Percentiles rank a stretch among this genome's conserved stretches.
phyloP scores from a whole-genome alignment of 1,140 invertebrate species.

The Drosophila athabasca region DNA sequence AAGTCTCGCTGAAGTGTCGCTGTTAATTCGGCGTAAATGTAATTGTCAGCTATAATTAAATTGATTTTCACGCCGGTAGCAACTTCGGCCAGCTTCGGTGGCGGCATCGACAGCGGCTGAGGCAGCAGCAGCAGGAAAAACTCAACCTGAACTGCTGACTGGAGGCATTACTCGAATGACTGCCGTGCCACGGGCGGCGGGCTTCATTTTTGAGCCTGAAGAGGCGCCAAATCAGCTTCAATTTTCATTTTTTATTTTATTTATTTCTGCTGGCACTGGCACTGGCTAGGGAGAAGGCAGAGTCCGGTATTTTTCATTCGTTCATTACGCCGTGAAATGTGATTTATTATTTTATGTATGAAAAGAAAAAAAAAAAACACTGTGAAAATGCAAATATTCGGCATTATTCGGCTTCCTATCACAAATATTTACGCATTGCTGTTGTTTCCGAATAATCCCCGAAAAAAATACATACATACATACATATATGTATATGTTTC shows the following conservation, averaged over 20 bases:
- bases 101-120: too few relatives aligned
- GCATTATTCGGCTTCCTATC: conserved; percentile 40
- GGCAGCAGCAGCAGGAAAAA: too few relatives aligned
- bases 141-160: conserved; percentile 12
- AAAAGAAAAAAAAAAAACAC: conserved; percentile 2
- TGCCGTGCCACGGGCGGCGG: background rate
- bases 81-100: background rate
- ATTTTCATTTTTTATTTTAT: conserved; percentile 33
- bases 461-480: conserved; percentile 4
- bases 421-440: conserved; percentile 40
- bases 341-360: conserved; percentile 35
- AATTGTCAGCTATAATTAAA: conserved; percentile 83
- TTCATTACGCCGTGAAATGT: conserved; percentile 40
- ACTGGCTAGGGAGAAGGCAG: conserved; percentile 1
- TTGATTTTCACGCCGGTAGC: conserved; percentile 73
- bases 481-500: conserved; percentile 33
- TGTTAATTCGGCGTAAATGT: conserved; percentile 81
- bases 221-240: conserved; percentile 65
- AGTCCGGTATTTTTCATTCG: conserved; percentile 2
- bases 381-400: conserved; percentile 12
- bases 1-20: conserved; percentile 58
- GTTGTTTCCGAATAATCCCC: conserved; percentile 21
- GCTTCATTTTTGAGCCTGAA: conserved; percentile 10
- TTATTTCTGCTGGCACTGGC: conserved; percentile 12
- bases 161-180: conserved; percentile 27